Evolutionary conservation across 2,113 vertebrate genomes (phyloP).

Genomic region (Rhabdornis inornatus): DNA sequence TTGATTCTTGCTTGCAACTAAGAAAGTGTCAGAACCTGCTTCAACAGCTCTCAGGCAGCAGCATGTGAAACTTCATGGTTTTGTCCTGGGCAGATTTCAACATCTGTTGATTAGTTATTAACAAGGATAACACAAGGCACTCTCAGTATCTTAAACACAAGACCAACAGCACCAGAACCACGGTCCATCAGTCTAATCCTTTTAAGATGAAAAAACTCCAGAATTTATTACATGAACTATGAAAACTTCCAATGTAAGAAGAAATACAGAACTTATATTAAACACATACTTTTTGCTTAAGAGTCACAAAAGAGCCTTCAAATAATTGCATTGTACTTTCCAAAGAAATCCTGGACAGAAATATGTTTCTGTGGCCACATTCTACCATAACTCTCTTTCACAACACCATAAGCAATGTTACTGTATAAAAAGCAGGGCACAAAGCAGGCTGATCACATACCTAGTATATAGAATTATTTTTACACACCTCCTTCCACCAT

Average conservation of each 20-base stretch:
- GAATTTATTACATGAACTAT: neutral
- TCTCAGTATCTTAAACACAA: neutral
- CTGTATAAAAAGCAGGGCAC: neutral
- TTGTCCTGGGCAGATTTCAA: neutral
- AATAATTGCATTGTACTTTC: neutral
- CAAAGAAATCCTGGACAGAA: neutral
- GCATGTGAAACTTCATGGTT: neutral
- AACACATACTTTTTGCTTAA: neutral
- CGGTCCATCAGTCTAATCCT: neutral
- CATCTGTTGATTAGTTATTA: neutral
- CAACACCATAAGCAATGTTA: neutral
- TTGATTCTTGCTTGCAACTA: neutral
- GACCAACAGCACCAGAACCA: neutral
- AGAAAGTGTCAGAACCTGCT: neutral
- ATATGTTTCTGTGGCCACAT: neutral
- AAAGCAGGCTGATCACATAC: neutral
- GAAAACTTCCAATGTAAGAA: neutral
- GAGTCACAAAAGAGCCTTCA: neutral
- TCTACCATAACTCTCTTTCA: neutral
- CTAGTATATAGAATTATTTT: neutral
- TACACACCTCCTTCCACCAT: neutral
- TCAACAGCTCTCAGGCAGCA: neutral
- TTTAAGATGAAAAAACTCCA: neutral
- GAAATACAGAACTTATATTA: neutral
- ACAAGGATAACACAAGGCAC: neutral